Evolutionary conservation across 2,113 vertebrate genomes (phyloP).

Genomic region (Benitochromis conjunctus): DNA sequence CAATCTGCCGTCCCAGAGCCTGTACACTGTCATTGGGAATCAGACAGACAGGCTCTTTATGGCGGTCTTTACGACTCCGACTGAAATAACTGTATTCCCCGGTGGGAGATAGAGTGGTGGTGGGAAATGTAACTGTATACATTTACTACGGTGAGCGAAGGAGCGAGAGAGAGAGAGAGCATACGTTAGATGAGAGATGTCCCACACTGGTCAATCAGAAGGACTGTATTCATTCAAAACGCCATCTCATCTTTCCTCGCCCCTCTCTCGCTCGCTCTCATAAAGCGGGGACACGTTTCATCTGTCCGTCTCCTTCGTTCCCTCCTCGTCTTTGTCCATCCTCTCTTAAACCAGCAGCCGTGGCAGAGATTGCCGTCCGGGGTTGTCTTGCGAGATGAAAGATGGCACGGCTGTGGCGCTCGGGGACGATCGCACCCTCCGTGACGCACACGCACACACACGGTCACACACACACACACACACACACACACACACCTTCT

Average conservation of each 20-base stretch:
- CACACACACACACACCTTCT: background rate
- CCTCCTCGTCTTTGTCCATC: slow-evolving; percentile 23
- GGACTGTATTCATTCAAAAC: slow-evolving; percentile 4
- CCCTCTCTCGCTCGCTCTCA: background rate
- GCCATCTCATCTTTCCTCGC: background rate
- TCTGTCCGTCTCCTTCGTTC: slow-evolving; percentile 20
- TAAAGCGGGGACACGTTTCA: slow-evolving; percentile 8
- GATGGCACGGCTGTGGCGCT: slow-evolving; percentile 91
- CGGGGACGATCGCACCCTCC: slow-evolving; percentile 76
- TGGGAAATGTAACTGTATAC: slow-evolving; percentile 59
- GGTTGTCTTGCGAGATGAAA: slow-evolving; percentile 97
- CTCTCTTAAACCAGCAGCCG: slow-evolving; percentile 37
- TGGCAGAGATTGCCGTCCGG: slow-evolving; percentile 82
- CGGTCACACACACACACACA: background rate
- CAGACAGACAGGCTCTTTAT: slow-evolving; percentile 66
- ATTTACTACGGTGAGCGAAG: slow-evolving; percentile 47
- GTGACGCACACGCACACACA: slow-evolving; percentile 15
- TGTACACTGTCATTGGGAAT: slow-evolving; percentile 56
- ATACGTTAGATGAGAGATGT: slow-evolving; percentile 31
- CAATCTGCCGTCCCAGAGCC: slow-evolving; percentile 40
- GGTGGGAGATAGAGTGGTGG: slow-evolving; percentile 52
- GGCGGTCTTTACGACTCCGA: slow-evolving; percentile 59
- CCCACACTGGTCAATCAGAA: slow-evolving; percentile 44
- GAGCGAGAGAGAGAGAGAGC: background rate
- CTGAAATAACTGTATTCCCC: slow-evolving; percentile 68